Evolutionary conservation across 2,888 invertebrate species (phyloP).

Genomic region (Ectobius pallidus): DNA sequence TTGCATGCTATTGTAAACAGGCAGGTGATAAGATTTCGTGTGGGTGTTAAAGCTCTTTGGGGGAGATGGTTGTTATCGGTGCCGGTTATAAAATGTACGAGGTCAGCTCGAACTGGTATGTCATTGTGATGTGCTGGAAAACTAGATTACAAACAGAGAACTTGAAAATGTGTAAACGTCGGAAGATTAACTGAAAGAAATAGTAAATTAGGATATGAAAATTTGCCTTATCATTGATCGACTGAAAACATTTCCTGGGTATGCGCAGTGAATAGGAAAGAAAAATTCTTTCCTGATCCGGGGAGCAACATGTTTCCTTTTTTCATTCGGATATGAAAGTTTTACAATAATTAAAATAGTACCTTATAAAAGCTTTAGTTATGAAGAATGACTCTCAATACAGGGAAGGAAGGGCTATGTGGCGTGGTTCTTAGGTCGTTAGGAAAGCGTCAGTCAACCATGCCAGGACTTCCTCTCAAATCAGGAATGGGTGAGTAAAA

Average conservation of each 20-base stretch:
- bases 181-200: not conserved
- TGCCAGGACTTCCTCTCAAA: conserved; percentile 28
- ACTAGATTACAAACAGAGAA: not conserved
- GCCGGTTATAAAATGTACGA: conserved; percentile 16
- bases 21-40: not conserved
- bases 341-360: not conserved
- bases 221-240: conserved; percentile 27
- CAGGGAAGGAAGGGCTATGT: conserved; percentile 20
- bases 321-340: not conserved
- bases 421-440: conserved; percentile 28
- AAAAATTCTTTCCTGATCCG: not conserved
- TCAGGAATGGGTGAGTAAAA: conserved; percentile 37
- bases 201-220: not conserved
- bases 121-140: conserved; percentile 5
- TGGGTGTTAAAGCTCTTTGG: conserved; percentile 22
- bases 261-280: conserved; percentile 30
- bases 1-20: not conserved
- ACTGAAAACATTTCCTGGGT: conserved; percentile 8
- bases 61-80: conserved; percentile 8
- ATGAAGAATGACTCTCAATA: conserved; percentile 29
- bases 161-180: not conserved
- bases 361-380: not conserved
- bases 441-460: conserved; percentile 21
- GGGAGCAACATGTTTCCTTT: conserved; percentile 7
- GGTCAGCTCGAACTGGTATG: not conserved